A percentile compares a stretch with the other conserved stretches of the same genome.
These are phyloP conservation scores for Isotomurus palustris DNA, from an alignment of 2,888 invertebrate genomes.

Conservation along the genomic window DNA sequence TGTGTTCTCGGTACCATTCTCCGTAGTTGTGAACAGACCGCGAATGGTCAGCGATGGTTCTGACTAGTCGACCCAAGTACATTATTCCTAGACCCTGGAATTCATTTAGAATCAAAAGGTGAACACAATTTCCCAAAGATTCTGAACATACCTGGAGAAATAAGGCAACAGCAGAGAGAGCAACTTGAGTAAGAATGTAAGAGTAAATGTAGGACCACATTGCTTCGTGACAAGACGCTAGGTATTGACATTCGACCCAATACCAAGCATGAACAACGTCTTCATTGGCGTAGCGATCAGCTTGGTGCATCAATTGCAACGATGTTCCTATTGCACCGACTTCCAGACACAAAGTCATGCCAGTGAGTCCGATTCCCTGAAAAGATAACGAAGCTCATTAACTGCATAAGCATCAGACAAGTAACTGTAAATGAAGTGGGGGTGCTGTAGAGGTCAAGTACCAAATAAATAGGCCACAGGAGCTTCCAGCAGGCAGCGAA, in stretches of 20 bases:
- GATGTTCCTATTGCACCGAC: slow-evolving; percentile 29
- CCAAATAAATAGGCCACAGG: slow-evolving; percentile 32
- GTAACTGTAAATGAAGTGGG: background rate
- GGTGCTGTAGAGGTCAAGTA: slow-evolving; percentile 2
- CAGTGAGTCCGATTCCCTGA: slow-evolving; percentile 25
- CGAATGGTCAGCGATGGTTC: slow-evolving; percentile 9
- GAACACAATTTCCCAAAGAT: background rate
- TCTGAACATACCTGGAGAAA: slow-evolving; percentile 31
- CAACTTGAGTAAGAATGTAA: slow-evolving; percentile 37
- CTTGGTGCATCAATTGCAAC: slow-evolving; percentile 22
- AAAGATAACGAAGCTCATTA: background rate
- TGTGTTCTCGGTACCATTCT: slow-evolving; percentile 18
- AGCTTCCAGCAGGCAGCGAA: slow-evolving; percentile 35
- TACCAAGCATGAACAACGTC: slow-evolving; percentile 37
- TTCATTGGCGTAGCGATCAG: slow-evolving; percentile 25
- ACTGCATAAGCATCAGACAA: background rate
- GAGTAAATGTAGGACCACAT: slow-evolving; percentile 31
- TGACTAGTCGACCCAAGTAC: slow-evolving; percentile 8
- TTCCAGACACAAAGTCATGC: slow-evolving; percentile 28
- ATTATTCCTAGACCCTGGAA: slow-evolving; percentile 11
- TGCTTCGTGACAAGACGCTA: slow-evolving; percentile 20
- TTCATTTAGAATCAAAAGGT: background rate
- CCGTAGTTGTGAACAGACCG: slow-evolving; percentile 2
- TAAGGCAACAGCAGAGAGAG: slow-evolving; percentile 22
- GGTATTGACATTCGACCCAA: slow-evolving; percentile 33